A percentile compares a stretch with the other conserved stretches of the same genome.
phyloP scores from a whole-genome alignment of 2,113 vertebrate species.

The Epinephelus moara region DNA sequence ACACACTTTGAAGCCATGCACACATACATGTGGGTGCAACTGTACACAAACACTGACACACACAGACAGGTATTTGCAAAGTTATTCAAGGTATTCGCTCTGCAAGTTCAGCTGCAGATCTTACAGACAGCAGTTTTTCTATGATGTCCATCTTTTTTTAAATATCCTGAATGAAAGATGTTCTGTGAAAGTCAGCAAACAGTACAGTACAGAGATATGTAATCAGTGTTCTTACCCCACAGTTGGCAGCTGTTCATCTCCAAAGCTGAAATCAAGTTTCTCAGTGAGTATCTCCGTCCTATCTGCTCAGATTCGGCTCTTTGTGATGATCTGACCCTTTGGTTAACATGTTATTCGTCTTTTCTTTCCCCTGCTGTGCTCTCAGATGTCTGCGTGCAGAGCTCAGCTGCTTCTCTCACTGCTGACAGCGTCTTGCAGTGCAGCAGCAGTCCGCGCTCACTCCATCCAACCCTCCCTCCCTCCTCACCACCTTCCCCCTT shows the following conservation, averaged over 20 bases:
- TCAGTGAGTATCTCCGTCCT: conserved; percentile 27
- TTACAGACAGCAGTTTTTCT: neutral
- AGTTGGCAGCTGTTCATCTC: conserved; percentile 54
- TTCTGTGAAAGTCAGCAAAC: neutral
- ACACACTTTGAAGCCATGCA: neutral
- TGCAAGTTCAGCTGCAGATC: neutral
- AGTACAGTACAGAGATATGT: neutral
- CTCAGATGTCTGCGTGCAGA: conserved; percentile 38
- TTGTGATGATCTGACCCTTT: neutral
- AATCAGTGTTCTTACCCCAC: conserved; percentile 61
- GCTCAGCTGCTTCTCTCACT: conserved; percentile 39
- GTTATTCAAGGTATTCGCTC: neutral
- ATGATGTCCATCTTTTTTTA: neutral
- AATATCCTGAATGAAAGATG: neutral
- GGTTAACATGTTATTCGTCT: conserved; percentile 47
- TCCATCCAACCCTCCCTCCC: conserved; percentile 17
- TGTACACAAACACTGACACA: conserved; percentile 3
- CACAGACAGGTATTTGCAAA: neutral
- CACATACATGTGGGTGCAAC: neutral
- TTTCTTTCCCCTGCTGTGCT: neutral
- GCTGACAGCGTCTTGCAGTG: conserved; percentile 31
- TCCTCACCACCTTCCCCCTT: conserved; percentile 6
- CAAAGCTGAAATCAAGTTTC: conserved; percentile 10
- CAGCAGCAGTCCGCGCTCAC: conserved; percentile 36
- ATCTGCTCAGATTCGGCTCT: conserved; percentile 39